A percentile compares a stretch with the other conserved stretches of the same genome.
Evolutionary conservation across 2,113 vertebrate genomes (phyloP).

Genomic region (Melanotaenia duboulayi): DNA sequence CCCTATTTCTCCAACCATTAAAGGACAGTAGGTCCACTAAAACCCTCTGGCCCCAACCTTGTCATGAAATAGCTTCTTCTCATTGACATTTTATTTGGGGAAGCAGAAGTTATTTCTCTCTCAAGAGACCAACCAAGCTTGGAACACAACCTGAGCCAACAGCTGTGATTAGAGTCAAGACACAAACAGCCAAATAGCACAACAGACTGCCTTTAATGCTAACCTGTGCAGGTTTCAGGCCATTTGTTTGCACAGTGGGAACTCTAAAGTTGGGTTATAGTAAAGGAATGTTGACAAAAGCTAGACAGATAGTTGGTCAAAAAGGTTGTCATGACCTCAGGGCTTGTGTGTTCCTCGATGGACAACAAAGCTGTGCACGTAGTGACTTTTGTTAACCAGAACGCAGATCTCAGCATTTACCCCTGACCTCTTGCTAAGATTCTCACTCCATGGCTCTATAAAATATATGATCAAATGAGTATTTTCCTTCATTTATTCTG

Average conservation of each 20-base stretch:
- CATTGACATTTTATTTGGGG: background rate
- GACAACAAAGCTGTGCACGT: too few species aligned
- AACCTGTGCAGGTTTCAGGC: too few species aligned
- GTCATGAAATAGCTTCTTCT: background rate
- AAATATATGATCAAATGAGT: too few species aligned
- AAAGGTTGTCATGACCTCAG: background rate
- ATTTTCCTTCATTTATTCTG: too few species aligned
- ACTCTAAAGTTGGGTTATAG: background rate
- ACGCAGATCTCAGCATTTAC: too few species aligned
- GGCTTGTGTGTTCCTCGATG: background rate
- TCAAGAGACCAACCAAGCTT: fast-evolving
- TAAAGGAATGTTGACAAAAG: background rate
- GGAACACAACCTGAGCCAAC: background rate
- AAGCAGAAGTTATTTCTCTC: background rate
- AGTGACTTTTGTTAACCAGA: too few species aligned
- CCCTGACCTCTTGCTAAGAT: too few species aligned
- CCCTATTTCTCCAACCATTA: background rate
- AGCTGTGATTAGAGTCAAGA: background rate
- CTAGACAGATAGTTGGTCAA: background rate
- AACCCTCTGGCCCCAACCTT: background rate
- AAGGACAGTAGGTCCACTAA: background rate
- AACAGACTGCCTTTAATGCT: background rate
- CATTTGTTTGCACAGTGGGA: background rate
- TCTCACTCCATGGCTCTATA: too few species aligned
- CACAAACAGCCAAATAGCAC: background rate